Conservation (phyloP, 2,797 vertebrate species). For the Coranthus polyacanthus region DNA sequence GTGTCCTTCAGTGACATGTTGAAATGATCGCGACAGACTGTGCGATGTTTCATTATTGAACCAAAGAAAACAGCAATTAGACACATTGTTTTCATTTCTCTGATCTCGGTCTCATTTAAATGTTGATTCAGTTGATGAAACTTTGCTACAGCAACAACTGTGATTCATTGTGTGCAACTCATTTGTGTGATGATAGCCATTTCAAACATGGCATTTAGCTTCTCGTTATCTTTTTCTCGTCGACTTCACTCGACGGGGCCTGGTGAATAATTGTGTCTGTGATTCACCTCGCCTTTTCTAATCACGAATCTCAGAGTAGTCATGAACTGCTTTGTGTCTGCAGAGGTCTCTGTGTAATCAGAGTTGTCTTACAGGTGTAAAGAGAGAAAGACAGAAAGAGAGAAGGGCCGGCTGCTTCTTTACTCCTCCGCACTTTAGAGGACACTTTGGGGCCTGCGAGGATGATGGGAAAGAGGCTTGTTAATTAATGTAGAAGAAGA, state of each 20-base stretch:
- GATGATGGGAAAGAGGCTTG: conserved; percentile 36
- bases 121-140: too few species aligned
- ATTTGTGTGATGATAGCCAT: background rate
- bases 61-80: background rate
- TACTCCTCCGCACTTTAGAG: conserved; percentile 23
- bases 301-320: conserved; percentile 4
- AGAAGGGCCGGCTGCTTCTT: background rate
- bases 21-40: background rate
- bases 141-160: too few species aligned
- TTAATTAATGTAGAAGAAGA: conserved; percentile 34
- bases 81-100: background rate
- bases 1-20: background rate
- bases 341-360: background rate
- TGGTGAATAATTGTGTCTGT: conserved; percentile 26
- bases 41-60: too few species aligned
- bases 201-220: conserved; percentile 3
- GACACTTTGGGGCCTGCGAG: background rate
- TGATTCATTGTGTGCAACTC: background rate
- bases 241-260: background rate
- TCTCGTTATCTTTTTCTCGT: conserved; percentile 28
- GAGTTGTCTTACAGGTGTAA: conserved; percentile 21
- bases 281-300: conserved; percentile 8
- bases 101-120: background rate
- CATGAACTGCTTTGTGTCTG: background rate
- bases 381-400: conserved; percentile 9